Evolutionary conservation across 2,113 vertebrate genomes (phyloP).

Genomic region (Eublepharis macularius): DNA sequence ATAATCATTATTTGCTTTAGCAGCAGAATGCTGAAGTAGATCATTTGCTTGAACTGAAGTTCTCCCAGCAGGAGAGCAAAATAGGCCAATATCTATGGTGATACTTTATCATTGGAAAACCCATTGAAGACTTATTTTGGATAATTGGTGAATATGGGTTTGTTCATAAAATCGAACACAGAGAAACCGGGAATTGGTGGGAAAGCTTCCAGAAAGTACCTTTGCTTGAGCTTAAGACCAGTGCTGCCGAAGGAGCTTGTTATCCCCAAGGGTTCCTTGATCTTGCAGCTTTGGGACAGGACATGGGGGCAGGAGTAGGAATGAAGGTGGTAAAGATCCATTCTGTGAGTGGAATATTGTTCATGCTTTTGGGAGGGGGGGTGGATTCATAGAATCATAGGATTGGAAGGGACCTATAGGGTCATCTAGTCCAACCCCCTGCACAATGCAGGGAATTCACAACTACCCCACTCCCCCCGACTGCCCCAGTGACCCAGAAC

Average conservation of each 20-base stretch:
- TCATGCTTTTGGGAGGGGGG: no score
- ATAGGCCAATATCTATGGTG: not conserved
- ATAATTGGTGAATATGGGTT: not conserved
- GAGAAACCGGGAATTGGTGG: not conserved
- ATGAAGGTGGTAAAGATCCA: not conserved
- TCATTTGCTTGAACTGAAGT: not conserved
- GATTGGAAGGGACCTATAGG: no score
- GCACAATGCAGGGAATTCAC: no score
- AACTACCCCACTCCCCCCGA: no score
- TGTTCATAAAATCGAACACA: not conserved
- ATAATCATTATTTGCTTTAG: not conserved
- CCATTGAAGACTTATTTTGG: not conserved
- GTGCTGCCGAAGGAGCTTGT: no score
- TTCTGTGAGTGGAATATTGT: not conserved
- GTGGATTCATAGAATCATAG: no score
- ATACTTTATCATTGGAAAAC: not conserved
- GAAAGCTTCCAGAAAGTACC: not conserved
- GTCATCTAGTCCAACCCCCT: no score
- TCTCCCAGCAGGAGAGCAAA: not conserved
- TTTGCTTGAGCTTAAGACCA: not conserved
- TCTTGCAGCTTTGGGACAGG: no score
- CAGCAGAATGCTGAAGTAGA: not conserved
- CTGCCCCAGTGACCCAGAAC: no score
- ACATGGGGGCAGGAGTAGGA: no score
- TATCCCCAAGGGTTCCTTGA: no score